Percentiles rank a stretch among this genome's conserved stretches.
phyloP scores from a whole-genome alignment of 2,113 vertebrate genomes.

The Alaudala cheleensis region DNA sequence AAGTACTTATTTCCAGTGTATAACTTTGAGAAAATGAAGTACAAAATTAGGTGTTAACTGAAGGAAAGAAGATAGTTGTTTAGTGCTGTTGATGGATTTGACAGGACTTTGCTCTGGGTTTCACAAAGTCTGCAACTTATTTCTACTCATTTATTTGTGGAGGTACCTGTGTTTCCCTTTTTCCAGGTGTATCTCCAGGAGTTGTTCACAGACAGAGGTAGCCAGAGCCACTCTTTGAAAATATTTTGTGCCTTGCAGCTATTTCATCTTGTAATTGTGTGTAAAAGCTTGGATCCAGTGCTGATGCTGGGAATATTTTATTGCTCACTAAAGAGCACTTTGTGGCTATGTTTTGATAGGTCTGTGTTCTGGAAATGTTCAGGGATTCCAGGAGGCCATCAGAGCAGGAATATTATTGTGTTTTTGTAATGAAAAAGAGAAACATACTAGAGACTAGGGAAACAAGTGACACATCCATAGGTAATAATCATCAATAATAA shows the following conservation, averaged over 20 bases:
- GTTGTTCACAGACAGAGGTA: not conserved
- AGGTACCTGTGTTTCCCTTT: not conserved
- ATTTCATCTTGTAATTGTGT: slow-evolving; percentile 18
- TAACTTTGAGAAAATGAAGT: not conserved
- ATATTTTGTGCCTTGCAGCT: not conserved
- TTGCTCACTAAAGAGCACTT: slow-evolving; percentile 51
- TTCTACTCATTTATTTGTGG: not conserved
- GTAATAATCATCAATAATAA: not conserved
- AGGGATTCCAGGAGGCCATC: not conserved
- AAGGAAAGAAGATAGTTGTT: not conserved
- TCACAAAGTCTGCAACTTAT: not conserved
- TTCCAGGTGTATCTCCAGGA: not conserved
- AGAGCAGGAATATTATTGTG: not conserved
- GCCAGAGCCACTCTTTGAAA: not conserved
- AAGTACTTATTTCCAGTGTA: not conserved
- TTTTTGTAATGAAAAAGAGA: not conserved
- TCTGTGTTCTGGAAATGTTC: slow-evolving; percentile 46
- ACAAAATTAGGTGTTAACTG: not conserved
- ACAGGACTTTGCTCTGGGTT: not conserved
- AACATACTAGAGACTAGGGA: not conserved
- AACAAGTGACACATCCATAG: not conserved
- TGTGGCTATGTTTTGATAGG: slow-evolving; percentile 46
- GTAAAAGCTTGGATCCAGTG: slow-evolving; percentile 3
- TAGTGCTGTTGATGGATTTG: not conserved
- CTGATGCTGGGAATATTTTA: slow-evolving; percentile 28